phyloP scores from a whole-genome alignment of 2,888 invertebrate genomes.

The Clistopyga incitator region DNA sequence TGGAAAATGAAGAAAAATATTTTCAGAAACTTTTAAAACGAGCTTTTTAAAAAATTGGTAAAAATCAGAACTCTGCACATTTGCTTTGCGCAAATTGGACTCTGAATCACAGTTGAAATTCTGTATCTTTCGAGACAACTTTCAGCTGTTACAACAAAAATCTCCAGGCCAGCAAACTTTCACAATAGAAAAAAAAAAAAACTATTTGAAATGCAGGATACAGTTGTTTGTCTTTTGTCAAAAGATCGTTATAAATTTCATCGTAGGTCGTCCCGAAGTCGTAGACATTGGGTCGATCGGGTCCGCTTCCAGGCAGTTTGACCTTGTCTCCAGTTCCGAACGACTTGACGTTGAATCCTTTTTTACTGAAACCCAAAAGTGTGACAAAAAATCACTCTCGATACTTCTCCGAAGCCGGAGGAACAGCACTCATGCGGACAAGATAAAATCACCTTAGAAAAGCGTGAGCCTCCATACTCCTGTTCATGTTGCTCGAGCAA shows the following conservation, averaged over 20 bases:
- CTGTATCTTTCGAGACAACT: not conserved
- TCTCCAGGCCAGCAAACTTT: not conserved
- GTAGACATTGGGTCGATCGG: slow-evolving; percentile 97
- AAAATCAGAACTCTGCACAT: not conserved
- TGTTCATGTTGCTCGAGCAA: slow-evolving; percentile 99
- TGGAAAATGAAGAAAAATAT: no score
- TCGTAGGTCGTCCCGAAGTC: slow-evolving; percentile 98
- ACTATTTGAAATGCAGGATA: slow-evolving; percentile 85
- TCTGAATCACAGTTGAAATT: not conserved
- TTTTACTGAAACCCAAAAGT: slow-evolving; percentile 89
- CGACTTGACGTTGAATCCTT: slow-evolving; percentile 97
- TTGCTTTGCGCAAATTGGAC: not conserved
- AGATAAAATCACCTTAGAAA: slow-evolving; percentile 88
- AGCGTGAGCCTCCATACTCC: slow-evolving; percentile 99
- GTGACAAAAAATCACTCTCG: no score
- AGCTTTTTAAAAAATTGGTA: no score
- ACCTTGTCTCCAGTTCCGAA: slow-evolving; percentile 98
- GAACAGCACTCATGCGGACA: not conserved
- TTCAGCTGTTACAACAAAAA: not conserved
- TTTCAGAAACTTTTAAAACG: no score
- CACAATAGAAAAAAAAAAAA: no score
- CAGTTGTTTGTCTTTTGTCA: slow-evolving; percentile 95
- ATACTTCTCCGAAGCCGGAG: no score
- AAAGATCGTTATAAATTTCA: slow-evolving; percentile 96
- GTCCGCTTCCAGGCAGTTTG: slow-evolving; percentile 97